Percentiles rank a stretch among this genome's conserved stretches.
Conservation (phyloP, 2,113 vertebrate species). For the Vanacampus margaritifer region DNA sequence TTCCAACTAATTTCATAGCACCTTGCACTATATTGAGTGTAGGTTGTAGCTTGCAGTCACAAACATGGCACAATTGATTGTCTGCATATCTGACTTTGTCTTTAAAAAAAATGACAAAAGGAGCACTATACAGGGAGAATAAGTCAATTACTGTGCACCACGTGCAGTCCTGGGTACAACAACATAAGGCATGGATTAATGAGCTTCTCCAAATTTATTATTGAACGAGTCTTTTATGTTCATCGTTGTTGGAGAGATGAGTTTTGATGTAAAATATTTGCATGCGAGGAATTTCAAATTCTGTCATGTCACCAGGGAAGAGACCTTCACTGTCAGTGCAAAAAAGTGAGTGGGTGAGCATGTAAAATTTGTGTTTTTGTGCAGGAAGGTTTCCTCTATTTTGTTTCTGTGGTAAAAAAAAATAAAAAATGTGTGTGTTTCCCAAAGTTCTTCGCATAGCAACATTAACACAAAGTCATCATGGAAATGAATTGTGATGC, state of each 20-base stretch:
- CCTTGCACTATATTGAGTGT: too few species aligned
- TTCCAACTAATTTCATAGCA: too few species aligned
- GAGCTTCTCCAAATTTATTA: background rate
- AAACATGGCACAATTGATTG: too few species aligned
- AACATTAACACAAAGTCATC: constrained; percentile 37
- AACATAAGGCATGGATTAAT: background rate
- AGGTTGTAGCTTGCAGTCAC: too few species aligned
- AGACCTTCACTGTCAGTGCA: constrained; percentile 22
- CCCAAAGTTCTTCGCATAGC: constrained; percentile 36
- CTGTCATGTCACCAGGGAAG: background rate
- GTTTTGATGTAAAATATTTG: background rate
- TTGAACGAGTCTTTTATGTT: background rate
- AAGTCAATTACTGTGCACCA: too few species aligned
- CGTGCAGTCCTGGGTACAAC: background rate
- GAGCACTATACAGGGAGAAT: background rate
- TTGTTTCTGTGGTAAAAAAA: background rate
- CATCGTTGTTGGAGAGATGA: background rate
- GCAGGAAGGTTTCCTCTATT: constrained; percentile 5
- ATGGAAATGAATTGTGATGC: constrained; percentile 49
- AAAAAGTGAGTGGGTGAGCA: constrained; percentile 10
- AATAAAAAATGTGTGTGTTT: constrained; percentile 15
- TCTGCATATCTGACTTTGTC: too few species aligned
- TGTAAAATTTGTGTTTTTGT: background rate
- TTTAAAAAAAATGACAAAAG: too few species aligned
- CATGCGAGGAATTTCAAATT: background rate